A percentile compares a stretch with the other conserved stretches of the same genome.
phyloP scores from a whole-genome alignment of 2,797 vertebrate species.

The Rhynchotus rufescens region DNA sequence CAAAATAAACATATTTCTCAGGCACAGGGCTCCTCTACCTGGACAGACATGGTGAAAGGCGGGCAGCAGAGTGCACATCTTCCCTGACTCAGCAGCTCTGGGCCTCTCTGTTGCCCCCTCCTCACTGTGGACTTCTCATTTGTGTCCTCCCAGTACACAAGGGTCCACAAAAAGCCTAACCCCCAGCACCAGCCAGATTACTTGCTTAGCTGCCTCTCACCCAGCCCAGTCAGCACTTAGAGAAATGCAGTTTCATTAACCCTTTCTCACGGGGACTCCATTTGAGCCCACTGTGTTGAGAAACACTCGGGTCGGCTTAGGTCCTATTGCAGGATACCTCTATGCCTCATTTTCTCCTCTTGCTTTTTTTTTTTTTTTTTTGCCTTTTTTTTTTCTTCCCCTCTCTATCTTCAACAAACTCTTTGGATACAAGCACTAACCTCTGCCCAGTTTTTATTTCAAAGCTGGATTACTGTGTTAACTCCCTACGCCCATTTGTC shows the following conservation, averaged over 20 bases:
- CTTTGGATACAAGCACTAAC: constrained; percentile 36
- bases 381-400: neutral
- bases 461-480: constrained; percentile 58
- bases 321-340: neutral
- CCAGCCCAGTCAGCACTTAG: neutral
- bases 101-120: neutral
- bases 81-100: neutral
- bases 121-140: accelerated
- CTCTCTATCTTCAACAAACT: neutral
- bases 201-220: neutral
- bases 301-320: neutral
- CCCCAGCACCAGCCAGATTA: neutral
- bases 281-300: neutral
- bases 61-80: neutral
- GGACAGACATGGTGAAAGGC: neutral
- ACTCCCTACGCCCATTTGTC: constrained; percentile 41
- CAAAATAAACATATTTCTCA: neutral
- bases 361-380: neutral
- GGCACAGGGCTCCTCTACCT: neutral
- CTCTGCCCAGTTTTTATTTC: constrained; percentile 40
- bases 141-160: neutral
- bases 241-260: neutral
- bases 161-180: neutral
- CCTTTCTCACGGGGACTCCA: neutral
- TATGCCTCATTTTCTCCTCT: constrained; percentile 24